Conservation (phyloP, 2,888 invertebrate genomes). For the Drosophila dives region DNA sequence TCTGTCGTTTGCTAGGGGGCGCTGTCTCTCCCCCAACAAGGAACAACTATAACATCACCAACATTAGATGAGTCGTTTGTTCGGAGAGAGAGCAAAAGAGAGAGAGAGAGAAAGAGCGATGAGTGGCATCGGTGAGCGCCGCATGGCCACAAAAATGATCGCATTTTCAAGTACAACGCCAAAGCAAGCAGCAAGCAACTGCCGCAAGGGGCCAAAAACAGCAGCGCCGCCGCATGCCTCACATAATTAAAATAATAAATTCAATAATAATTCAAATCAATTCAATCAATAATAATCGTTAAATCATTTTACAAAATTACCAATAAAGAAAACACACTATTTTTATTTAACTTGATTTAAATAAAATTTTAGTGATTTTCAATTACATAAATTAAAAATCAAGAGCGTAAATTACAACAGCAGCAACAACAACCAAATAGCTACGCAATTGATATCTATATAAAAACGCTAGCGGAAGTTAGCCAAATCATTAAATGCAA, state of each 20-base stretch:
- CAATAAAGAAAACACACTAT: constrained; percentile 50
- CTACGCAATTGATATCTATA: constrained; percentile 42
- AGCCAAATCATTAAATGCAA: constrained; percentile 32
- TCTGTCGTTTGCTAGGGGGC: constrained; percentile 44
- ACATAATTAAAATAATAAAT: constrained; percentile 35
- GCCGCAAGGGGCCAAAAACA: constrained; percentile 65
- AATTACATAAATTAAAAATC: constrained; percentile 63
- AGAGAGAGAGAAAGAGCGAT: constrained; percentile 1
- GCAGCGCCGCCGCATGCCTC: constrained; percentile 54
- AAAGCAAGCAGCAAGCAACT: constrained; percentile 63
- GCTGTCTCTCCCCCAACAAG: constrained; percentile 36
- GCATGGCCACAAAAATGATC: constrained; percentile 68
- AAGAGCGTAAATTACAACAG: constrained; percentile 37
- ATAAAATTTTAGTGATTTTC: constrained; percentile 67
- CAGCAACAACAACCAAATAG: constrained; percentile 29
- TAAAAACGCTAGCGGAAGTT: constrained; percentile 55
- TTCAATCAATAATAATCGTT: constrained; percentile 23
- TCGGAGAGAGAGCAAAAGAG: constrained; percentile 2
- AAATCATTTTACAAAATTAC: constrained; percentile 20
- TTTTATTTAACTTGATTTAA: constrained; percentile 75
- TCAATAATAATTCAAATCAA: constrained; percentile 39
- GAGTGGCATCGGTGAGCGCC: constrained; percentile 40
- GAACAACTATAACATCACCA: constrained; percentile 19
- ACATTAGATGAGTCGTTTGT: constrained; percentile 23
- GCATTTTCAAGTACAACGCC: constrained; percentile 78